These are phyloP conservation scores for Gymnarchus niloticus DNA, from an alignment of 2,113 vertebrate species.

Conservation along the genomic window DNA sequence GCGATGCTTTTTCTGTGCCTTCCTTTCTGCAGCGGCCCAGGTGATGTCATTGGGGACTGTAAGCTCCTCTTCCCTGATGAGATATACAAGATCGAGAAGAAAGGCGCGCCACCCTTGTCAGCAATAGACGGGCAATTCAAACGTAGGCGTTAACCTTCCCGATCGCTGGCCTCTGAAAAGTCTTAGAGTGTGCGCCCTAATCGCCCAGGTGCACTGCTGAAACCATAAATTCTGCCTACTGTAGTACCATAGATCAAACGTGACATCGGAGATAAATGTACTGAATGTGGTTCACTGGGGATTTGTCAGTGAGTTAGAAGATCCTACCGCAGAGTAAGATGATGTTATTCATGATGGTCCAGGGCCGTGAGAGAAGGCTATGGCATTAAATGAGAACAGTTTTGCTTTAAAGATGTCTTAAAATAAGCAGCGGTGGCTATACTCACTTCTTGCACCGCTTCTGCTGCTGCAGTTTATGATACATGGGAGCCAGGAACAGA, in stretches of 20 bases:
- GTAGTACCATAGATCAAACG: not conserved
- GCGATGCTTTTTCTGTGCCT: slow-evolving; percentile 13
- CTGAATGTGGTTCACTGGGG: not conserved
- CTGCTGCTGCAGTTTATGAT: not conserved
- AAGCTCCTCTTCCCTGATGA: slow-evolving; percentile 88
- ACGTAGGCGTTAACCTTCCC: slow-evolving; percentile 59
- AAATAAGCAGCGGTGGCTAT: not conserved
- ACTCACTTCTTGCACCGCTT: not conserved
- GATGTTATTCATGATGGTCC: too few relatives aligned
- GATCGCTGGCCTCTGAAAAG: not conserved
- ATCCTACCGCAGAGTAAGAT: too few relatives aligned
- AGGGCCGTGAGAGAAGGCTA: too few relatives aligned
- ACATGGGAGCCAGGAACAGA: not conserved
- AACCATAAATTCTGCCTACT: not conserved
- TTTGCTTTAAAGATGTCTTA: too few relatives aligned
- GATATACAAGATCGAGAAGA: slow-evolving; percentile 91
- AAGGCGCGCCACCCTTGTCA: slow-evolving; percentile 80
- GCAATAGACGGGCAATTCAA: slow-evolving; percentile 88
- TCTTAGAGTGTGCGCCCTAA: not conserved
- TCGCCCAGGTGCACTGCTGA: not conserved
- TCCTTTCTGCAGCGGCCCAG: slow-evolving; percentile 70
- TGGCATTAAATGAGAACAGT: too few relatives aligned
- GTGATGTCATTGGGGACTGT: slow-evolving; percentile 85
- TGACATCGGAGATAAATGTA: not conserved
- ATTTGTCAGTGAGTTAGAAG: too few relatives aligned